Base-by-base conservation (phyloP, 1,140 invertebrate genomes). In the Meteorus sp. region DNA sequence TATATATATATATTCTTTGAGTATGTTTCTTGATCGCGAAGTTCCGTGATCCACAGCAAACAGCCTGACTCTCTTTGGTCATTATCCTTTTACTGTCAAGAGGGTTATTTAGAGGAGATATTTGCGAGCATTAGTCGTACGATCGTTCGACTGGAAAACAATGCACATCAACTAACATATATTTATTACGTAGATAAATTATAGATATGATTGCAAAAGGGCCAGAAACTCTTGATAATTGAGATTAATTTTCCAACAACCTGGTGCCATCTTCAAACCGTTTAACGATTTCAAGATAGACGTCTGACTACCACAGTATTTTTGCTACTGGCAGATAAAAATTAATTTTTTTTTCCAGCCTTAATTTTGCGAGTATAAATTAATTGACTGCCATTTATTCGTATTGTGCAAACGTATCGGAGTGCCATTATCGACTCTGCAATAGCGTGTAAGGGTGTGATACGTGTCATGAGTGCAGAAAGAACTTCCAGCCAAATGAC, bases 21-120 rank as follows among this genome's bases (percentile, higher is more conserved):
- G 27, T 29, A 29, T 29, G 9, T 19, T 50, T 44, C 53, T 33
- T 52, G 52, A 50, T 61, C 15, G 23, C n/a, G n/a, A n/a, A 35
- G 55, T 60, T 64, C 62, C 55, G 55, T 59, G 59, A 64, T 60
- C 53, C 47, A 58, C 44, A 56, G 23, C 50, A 48, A 56, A n/a
- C n/a, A 58, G 31, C 15, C 50, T 54, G 29, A 47, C 50, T 53
- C 43, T 55, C 63, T 70, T 64, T 68, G 63, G 66, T 71, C 68
- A 71, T 72, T 72, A 72, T 72, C 70, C 69, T 71, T 71, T 72
- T 70, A 63, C 70, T 67, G 69, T 63, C 60, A n/a, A 53, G 59
- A 59, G 63, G 57, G 68, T 72, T 72, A 72, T 72, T 72, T 71
- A 71, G 70, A 70, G 68, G 64, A 55, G 66, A 65, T 64, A 41